Percentiles rank a stretch among this genome's conserved stretches.
These are phyloP conservation scores for Planiliza haematocheilus DNA, from an alignment of 2,113 vertebrate genomes.

Conservation along the genomic window DNA sequence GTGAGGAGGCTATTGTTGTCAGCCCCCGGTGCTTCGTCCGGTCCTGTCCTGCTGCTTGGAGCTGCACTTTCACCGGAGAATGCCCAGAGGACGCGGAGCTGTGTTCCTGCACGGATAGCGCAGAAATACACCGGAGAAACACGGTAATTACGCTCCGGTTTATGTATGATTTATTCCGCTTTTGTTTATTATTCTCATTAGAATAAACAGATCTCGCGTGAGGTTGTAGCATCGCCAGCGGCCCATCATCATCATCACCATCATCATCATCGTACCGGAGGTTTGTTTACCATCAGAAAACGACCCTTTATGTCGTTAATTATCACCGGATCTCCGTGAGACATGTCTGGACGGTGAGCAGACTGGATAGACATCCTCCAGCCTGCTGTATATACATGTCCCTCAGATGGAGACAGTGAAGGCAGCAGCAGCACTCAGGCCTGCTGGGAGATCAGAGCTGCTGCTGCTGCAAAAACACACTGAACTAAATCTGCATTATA, in stretches of 20 bases:
- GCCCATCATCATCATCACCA: not conserved
- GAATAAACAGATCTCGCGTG: slow-evolving; percentile 27
- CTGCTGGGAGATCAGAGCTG: not conserved
- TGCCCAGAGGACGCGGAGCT: slow-evolving; percentile 42
- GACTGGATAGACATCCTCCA: not conserved
- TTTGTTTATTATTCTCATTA: slow-evolving; percentile 27
- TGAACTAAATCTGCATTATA: not conserved
- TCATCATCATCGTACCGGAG: not conserved
- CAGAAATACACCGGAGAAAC: slow-evolving; percentile 27
- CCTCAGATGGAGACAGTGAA: slow-evolving; percentile 1
- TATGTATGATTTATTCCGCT: not conserved
- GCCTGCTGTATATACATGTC: not conserved
- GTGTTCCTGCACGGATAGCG: slow-evolving; percentile 44
- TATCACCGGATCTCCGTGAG: not conserved
- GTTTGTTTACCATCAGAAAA: slow-evolving; percentile 40
- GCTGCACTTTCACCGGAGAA: slow-evolving; percentile 51
- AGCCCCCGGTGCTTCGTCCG: slow-evolving; percentile 32
- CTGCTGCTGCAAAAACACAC: not conserved
- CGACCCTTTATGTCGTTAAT: not conserved
- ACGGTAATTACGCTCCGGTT: slow-evolving; percentile 21
- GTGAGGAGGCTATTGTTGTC: slow-evolving; percentile 66
- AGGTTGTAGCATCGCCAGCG: not conserved
- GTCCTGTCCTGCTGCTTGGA: slow-evolving; percentile 4
- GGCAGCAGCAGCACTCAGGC: slow-evolving; percentile 27
- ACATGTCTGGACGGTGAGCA: not conserved